Evolutionary conservation across 2,797 vertebrate species (phyloP).

Genomic region (Oryzias sinensis): DNA sequence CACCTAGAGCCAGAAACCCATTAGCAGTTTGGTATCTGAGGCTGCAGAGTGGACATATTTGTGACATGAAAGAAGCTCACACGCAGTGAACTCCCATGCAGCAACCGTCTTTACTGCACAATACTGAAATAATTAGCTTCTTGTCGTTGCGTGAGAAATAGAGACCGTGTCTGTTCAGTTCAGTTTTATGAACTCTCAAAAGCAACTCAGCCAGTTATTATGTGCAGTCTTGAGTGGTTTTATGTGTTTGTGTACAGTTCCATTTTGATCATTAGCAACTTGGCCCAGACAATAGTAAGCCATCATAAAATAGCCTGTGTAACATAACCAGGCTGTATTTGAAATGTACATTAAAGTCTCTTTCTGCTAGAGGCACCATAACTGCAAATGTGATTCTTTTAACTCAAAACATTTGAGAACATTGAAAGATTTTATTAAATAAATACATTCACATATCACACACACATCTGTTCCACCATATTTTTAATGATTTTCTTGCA

Average conservation of each 20-base stretch:
- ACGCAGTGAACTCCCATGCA: constrained; percentile 64
- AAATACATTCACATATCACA: constrained; percentile 4
- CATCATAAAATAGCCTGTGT: constrained; percentile 45
- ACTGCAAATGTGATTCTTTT: constrained; percentile 19
- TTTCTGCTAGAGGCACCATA: constrained; percentile 39
- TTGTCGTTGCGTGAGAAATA: constrained; percentile 67
- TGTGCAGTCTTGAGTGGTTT: constrained; percentile 45
- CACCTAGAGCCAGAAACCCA: constrained; percentile 68
- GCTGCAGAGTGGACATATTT: constrained; percentile 67
- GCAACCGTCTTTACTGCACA: constrained; percentile 55
- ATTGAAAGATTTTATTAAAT: constrained; percentile 5
- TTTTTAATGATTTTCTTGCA: neutral
- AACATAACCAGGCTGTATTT: constrained; percentile 34
- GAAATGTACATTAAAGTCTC: constrained; percentile 26
- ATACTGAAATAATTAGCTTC: constrained; percentile 75
- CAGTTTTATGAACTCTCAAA: constrained; percentile 52
- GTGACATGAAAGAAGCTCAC: constrained; percentile 67
- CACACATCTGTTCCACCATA: neutral
- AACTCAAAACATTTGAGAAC: constrained; percentile 18
- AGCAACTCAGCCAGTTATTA: constrained; percentile 61
- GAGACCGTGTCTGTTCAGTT: constrained; percentile 60
- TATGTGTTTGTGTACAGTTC: constrained; percentile 57
- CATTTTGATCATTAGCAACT: constrained; percentile 68
- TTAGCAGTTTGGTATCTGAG: constrained; percentile 63
- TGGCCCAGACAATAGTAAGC: constrained; percentile 39